phyloP scores from a whole-genome alignment of 2,113 vertebrate species.

The Oreochromis spilurus region DNA sequence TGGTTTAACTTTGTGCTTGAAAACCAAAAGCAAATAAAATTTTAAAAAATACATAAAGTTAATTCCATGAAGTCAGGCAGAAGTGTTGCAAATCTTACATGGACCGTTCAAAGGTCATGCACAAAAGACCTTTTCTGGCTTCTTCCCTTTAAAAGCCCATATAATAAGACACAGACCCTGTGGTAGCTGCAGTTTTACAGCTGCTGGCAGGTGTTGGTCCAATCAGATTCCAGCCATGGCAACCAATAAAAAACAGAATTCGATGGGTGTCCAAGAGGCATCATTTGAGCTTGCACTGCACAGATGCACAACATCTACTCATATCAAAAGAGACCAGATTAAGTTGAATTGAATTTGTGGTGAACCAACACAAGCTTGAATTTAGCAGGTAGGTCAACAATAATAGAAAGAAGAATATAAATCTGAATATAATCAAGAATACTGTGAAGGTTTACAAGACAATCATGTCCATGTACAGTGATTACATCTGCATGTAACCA shows the following conservation, averaged over 20 bases:
- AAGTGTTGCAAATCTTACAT: neutral
- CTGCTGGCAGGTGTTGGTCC: conserved; percentile 15
- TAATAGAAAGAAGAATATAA: neutral
- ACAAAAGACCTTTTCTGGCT: neutral
- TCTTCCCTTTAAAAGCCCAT: neutral
- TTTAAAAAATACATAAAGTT: neutral
- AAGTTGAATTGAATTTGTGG: neutral
- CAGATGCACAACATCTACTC: neutral
- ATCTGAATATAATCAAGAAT: neutral
- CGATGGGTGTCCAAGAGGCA: neutral
- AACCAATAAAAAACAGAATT: conserved; percentile 9
- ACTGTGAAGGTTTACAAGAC: neutral
- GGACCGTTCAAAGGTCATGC: neutral
- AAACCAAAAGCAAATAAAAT: neutral
- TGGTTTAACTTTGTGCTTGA: neutral
- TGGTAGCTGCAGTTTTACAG: neutral
- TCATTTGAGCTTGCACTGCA: neutral
- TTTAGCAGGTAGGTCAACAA: neutral
- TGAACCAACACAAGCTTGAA: neutral
- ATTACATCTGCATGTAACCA: neutral
- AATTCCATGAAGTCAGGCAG: neutral
- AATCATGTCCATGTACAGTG: neutral
- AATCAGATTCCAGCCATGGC: conserved; percentile 10
- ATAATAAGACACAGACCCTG: neutral
- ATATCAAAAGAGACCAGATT: neutral